Percentiles rank a stretch among this genome's conserved stretches.
Conservation (phyloP, 2,113 vertebrate species). For the Maccullochella peelii region DNA sequence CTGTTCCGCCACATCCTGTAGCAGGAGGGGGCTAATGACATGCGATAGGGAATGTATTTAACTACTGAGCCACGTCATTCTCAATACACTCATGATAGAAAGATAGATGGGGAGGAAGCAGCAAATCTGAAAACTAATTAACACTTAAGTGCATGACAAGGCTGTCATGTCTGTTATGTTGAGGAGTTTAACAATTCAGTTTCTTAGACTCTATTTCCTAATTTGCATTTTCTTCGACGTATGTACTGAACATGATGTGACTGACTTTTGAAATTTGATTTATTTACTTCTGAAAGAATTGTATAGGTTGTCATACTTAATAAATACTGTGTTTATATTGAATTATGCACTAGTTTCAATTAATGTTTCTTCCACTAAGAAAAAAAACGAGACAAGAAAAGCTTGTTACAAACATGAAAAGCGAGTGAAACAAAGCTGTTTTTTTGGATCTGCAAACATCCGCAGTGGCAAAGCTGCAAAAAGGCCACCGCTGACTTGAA, state of each 20-base stretch:
- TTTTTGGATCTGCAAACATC: constrained; percentile 71
- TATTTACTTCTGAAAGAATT: background rate
- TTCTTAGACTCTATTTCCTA: constrained; percentile 10
- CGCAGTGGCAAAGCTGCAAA: constrained; percentile 69
- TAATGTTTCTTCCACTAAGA: background rate
- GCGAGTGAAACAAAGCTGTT: constrained; percentile 60
- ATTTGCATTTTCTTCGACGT: constrained; percentile 17
- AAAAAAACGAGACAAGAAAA: background rate
- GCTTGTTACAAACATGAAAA: constrained; percentile 53
- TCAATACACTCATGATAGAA: constrained; percentile 63
- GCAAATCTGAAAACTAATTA: constrained; percentile 78
- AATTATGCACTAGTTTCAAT: constrained; percentile 4
- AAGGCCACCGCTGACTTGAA: constrained; percentile 71
- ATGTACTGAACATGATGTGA: background rate
- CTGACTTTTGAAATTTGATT: background rate
- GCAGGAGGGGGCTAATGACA: constrained; percentile 69
- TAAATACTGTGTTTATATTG: background rate
- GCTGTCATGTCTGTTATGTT: constrained; percentile 62
- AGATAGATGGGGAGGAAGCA: constrained; percentile 56
- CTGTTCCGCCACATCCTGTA: constrained; percentile 65
- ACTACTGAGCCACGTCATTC: constrained; percentile 69
- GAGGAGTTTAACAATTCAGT: constrained; percentile 55
- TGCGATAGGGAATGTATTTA: constrained; percentile 73
- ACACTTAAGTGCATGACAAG: constrained; percentile 75
- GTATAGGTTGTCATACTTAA: background rate